phyloP scores from a whole-genome alignment of 2,888 invertebrate species.

The Torymus tubicola region DNA sequence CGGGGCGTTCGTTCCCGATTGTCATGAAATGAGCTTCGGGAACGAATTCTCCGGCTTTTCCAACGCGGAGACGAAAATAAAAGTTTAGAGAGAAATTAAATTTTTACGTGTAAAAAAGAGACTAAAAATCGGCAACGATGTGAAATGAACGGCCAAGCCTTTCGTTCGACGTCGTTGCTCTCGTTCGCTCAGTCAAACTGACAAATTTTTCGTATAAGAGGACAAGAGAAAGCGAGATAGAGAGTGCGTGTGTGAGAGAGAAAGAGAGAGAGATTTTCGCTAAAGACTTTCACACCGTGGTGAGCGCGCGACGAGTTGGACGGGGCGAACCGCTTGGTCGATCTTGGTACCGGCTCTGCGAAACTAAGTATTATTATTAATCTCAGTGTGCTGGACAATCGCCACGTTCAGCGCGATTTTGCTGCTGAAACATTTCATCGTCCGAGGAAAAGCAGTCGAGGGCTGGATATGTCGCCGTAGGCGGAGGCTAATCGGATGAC shows the following conservation, averaged over 20 bases:
- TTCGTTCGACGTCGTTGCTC: constrained; percentile 52
- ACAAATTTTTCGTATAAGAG: constrained; percentile 38
- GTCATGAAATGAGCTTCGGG: constrained; percentile 16
- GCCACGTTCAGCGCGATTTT: no score
- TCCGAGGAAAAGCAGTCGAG: background rate
- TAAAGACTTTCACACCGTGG: constrained; percentile 30
- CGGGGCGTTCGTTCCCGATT: constrained; percentile 16
- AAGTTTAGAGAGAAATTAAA: constrained; percentile 14
- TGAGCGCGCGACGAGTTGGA: background rate
- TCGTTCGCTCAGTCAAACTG: constrained; percentile 53
- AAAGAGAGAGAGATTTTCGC: constrained; percentile 27
- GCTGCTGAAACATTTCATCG: no score
- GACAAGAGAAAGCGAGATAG: background rate
- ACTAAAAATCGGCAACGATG: constrained; percentile 45
- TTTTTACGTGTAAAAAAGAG: constrained; percentile 40
- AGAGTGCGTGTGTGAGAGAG: constrained; percentile 5
- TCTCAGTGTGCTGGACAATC: background rate
- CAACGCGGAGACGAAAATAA: background rate
- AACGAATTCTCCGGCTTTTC: constrained; percentile 11
- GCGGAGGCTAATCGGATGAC: constrained; percentile 13
- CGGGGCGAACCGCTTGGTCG: constrained; percentile 13
- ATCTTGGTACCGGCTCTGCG: constrained; percentile 54
- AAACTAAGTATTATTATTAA: constrained; percentile 41
- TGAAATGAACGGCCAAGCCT: constrained; percentile 50
- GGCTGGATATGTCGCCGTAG: background rate